phyloP scores from a whole-genome alignment of 2,797 vertebrate genomes.

The Pangasius krempfi region DNA sequence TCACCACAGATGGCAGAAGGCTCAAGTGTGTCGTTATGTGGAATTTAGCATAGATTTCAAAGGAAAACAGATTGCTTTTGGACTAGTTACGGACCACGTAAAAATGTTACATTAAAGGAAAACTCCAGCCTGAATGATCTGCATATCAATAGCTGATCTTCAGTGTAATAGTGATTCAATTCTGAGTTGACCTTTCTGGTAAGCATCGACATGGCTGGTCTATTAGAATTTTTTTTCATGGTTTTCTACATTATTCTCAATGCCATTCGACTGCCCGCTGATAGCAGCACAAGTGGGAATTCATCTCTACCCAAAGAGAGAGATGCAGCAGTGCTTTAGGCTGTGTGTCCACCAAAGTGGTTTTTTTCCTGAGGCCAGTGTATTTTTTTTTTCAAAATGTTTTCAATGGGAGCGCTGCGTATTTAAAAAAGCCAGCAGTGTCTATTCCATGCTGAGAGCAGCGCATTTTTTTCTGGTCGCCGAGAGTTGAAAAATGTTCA shows the following conservation, averaged over 20 bases:
- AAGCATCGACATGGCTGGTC: background rate
- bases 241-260: background rate
- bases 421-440: too few species aligned
- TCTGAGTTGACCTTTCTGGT: background rate
- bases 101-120: background rate
- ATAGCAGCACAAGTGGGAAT: background rate
- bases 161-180: background rate
- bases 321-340: background rate
- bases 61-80: background rate
- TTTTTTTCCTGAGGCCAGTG: too few species aligned
- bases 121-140: background rate
- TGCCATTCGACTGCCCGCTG: background rate
- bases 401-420: too few species aligned
- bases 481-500: too few species aligned
- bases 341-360: too few species aligned
- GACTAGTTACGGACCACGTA: background rate
- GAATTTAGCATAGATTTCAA: background rate
- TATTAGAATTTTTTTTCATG: background rate
- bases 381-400: too few species aligned
- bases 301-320: background rate
- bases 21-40: background rate
- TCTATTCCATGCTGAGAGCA: too few species aligned
- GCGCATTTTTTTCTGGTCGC: too few species aligned
- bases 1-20: conserved; percentile 24
- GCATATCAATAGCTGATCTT: background rate